Base-by-base conservation (phyloP, 1,140 invertebrate genomes). In the Drosophila novamexicana region DNA sequence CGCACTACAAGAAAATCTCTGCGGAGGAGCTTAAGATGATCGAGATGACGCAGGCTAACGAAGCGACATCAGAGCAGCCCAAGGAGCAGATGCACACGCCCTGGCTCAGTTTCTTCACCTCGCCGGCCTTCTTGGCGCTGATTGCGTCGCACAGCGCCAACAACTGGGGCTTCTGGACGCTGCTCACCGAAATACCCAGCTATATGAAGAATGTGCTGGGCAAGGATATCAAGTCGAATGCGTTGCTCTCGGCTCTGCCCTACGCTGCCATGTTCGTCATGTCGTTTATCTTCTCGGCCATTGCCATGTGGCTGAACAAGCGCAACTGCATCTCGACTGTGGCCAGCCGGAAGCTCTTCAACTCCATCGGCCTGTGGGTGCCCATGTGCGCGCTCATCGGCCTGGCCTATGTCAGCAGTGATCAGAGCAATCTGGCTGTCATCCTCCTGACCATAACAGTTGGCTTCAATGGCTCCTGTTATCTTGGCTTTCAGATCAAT, bases 141-240 rank as follows among this genome's bases (percentile, higher is more conserved):
- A 94, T 97, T 14, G 93, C 97, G 1, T 95, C 95, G 0, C 97
- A 99, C 88, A 96, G 96, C 83, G 95, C 97, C 0, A 96, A 98
- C 85, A 98, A 97, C 90, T 99, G 97, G 98, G 97, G 97, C 1
- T 98, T 97, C 92, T 98, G 98, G 94, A 98, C 97, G 6, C 93
- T 99, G 40, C 93, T 99, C 29, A 98, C 97, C 0, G 95, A 98
- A 92, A 95, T 99, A 81, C 98, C 98, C 0, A 96, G 95, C 0
- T 99, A 98, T 88, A 96, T 99, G 94, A 95, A 95, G 40, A 94
- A 95, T 59, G 95, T 98, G 0, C 93, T 99, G 0, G 93, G 95
- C 64, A 97, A 96, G 75, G 94, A 98, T 62, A 95, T 99, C 18
- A 94, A 95, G 91, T 92, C 94, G 39, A 96, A 96, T 91, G 96